Evolutionary conservation across 1,140 invertebrate genomes (phyloP).

Genomic region (Aradophagus sp.): DNA sequence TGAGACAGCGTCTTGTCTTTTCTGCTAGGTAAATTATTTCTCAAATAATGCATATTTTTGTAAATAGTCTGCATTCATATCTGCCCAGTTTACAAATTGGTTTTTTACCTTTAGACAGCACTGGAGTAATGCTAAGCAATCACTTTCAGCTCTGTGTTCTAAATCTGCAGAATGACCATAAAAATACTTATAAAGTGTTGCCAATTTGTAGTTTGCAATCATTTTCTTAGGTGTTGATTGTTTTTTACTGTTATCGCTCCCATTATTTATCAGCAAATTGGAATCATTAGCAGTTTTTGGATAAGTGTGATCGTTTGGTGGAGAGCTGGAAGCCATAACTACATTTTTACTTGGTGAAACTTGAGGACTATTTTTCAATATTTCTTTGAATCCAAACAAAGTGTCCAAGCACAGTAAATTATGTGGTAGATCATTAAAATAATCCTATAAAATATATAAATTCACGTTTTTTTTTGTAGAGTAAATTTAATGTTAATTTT

Average conservation of each 20-base stretch:
- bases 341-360: slow-evolving; percentile 1
- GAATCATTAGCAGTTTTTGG: no score
- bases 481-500: no score
- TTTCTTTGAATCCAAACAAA: slow-evolving; percentile 72
- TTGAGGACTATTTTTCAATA: slow-evolving; percentile 48
- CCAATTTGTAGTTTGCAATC: slow-evolving; percentile 30
- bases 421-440: slow-evolving; percentile 64
- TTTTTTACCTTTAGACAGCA: slow-evolving; percentile 37
- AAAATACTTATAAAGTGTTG: slow-evolving; percentile 41
- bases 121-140: slow-evolving; percentile 32
- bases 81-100: slow-evolving; percentile 28
- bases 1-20: no score
- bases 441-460: slow-evolving; percentile 32
- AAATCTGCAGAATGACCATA: slow-evolving; percentile 8
- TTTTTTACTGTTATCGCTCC: slow-evolving; percentile 4
- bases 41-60: slow-evolving; percentile 23
- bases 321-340: no score
- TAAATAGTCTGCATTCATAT: slow-evolving; percentile 14
- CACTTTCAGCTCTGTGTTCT: slow-evolving; percentile 32
- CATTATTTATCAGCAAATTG: no score
- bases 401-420: slow-evolving; percentile 78
- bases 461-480: no score
- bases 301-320: slow-evolving; percentile 22
- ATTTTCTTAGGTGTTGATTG: background rate
- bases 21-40: no score